A percentile compares a stretch with the other conserved stretches of the same genome.
These are phyloP conservation scores for Desmodus rotundus DNA, from an alignment of 2,113 vertebrate genomes.

Conservation along the genomic window DNA sequence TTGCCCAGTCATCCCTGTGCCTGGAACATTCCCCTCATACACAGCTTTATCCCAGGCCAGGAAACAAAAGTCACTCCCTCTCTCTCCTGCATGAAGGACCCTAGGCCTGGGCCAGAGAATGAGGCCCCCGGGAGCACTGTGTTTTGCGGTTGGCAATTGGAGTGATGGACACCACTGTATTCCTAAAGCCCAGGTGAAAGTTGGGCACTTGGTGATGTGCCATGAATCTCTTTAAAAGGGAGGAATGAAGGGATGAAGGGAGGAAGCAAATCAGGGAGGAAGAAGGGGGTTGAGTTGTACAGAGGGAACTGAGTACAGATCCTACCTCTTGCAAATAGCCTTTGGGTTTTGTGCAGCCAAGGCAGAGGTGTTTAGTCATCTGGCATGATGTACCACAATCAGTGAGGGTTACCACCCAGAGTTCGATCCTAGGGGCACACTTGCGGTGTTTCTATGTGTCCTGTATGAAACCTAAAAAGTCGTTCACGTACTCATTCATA, in stretches of 20 bases:
- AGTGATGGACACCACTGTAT: background rate
- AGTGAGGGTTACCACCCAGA: background rate
- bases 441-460: background rate
- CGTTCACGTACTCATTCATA: background rate
- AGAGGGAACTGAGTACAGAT: background rate
- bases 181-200: background rate
- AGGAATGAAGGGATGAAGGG: background rate
- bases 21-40: background rate
- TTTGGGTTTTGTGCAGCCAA: background rate
- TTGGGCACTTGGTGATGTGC: too few relatives aligned
- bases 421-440: background rate
- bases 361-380: background rate
- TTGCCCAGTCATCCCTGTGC: background rate
- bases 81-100: background rate
- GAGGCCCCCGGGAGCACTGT: background rate
- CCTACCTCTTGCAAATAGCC: background rate
- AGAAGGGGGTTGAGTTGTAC: rapidly evolving
- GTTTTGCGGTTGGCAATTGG: background rate
- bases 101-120: background rate
- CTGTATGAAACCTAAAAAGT: background rate
- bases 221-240: background rate
- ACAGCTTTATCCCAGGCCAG: background rate
- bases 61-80: background rate
- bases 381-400: rapidly evolving
- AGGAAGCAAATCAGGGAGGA: background rate